Conservation (phyloP, 2,888 invertebrate species). For the Dryococelus australis region DNA sequence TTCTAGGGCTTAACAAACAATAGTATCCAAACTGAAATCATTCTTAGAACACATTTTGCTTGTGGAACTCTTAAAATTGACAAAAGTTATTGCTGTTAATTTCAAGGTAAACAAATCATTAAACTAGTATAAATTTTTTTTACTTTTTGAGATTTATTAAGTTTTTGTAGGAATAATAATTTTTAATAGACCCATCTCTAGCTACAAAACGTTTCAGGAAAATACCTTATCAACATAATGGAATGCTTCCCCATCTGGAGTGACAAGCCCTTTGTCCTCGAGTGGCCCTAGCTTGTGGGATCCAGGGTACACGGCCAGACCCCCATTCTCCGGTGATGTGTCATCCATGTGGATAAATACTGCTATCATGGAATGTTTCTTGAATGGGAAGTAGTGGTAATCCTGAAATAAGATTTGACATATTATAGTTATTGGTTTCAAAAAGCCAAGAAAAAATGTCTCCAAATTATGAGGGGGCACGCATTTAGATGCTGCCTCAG, state of each 20-base stretch:
- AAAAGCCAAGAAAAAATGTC: not conserved
- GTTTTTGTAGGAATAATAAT: no score
- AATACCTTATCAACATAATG: constrained; percentile 50
- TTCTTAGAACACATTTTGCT: no score
- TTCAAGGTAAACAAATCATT: no score
- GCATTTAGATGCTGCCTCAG: no score
- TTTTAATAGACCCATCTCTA: not conserved
- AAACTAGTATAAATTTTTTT: no score
- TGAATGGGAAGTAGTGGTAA: constrained; percentile 67
- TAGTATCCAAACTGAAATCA: no score
- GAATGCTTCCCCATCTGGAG: constrained; percentile 51
- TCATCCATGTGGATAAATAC: constrained; percentile 67
- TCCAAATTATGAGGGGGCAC: no score
- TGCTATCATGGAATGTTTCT: constrained; percentile 66
- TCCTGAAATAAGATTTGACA: constrained; percentile 57
- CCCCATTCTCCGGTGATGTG: constrained; percentile 65
- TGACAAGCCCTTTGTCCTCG: constrained; percentile 60
- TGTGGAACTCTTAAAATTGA: no score
- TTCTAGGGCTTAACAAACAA: no score
- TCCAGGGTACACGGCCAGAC: constrained; percentile 66
- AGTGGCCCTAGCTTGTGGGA: constrained; percentile 67
- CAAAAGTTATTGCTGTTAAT: no score
- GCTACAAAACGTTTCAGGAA: no score
- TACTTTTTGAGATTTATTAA: no score
- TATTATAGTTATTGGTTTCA: constrained; percentile 26